phyloP scores from a whole-genome alignment of 2,888 invertebrate species.

The Acleris laterana region DNA sequence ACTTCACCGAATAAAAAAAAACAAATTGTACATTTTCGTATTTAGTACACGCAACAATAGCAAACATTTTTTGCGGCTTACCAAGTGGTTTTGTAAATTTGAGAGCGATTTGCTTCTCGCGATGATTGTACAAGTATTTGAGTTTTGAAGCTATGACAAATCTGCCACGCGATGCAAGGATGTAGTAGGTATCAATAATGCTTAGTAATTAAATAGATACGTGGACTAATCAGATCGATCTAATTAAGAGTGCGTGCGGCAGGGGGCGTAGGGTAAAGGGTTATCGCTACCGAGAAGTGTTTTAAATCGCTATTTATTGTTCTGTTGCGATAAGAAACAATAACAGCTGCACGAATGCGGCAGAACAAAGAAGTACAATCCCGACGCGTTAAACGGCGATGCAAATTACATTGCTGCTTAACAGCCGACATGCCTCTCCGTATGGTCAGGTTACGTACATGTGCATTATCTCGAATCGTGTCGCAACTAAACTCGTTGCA shows the following conservation, averaged over 20 bases:
- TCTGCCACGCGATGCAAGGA: no score
- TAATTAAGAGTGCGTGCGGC: slow-evolving; percentile 50
- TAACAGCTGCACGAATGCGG: slow-evolving; percentile 71
- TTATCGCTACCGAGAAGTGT: slow-evolving; percentile 70
- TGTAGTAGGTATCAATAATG: no score
- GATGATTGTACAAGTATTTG: slow-evolving; percentile 18
- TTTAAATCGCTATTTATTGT: slow-evolving; percentile 76
- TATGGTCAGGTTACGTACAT: slow-evolving; percentile 59
- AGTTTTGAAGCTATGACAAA: background rate
- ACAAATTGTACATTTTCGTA: slow-evolving; percentile 52
- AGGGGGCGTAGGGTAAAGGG: slow-evolving; percentile 54
- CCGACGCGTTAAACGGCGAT: slow-evolving; percentile 64
- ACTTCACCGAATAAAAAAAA: slow-evolving; percentile 59
- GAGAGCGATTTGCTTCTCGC: slow-evolving; percentile 7
- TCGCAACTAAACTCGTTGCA: slow-evolving; percentile 53
- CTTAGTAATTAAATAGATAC: background rate
- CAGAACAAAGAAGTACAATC: slow-evolving; percentile 75
- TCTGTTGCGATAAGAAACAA: slow-evolving; percentile 69
- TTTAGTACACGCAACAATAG: slow-evolving; percentile 44
- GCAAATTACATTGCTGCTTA: slow-evolving; percentile 58
- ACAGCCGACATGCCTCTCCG: slow-evolving; percentile 54
- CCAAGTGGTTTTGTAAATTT: slow-evolving; percentile 28
- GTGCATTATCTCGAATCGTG: slow-evolving; percentile 67
- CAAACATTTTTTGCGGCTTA: slow-evolving; percentile 36
- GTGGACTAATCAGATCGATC: slow-evolving; percentile 39